Evolutionary conservation across 1,140 invertebrate genomes (phyloP).

Genomic region (Gonatopus flavifemur): DNA sequence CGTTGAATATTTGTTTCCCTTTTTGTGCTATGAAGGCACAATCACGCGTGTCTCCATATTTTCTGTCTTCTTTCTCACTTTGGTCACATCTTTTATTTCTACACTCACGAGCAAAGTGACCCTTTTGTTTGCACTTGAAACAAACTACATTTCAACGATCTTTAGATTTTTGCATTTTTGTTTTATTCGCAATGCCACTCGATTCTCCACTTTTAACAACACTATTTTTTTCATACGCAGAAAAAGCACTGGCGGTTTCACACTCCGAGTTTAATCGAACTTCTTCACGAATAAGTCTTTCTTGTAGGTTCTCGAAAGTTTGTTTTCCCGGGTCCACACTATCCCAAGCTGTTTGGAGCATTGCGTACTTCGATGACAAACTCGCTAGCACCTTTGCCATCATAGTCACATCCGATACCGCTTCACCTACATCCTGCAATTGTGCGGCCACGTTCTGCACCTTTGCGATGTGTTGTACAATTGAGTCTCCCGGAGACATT

Average conservation of each 20-base stretch:
- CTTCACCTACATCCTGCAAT: neutral
- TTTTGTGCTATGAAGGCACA: neutral
- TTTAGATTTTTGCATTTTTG: neutral
- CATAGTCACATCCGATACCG: neutral
- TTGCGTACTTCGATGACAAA: neutral
- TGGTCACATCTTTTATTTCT: too few relatives aligned
- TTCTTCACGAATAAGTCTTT: slow-evolving; percentile 5
- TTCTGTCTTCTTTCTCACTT: neutral
- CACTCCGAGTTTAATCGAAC: neutral
- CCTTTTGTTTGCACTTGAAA: neutral
- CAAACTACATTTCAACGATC: neutral
- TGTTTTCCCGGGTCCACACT: neutral
- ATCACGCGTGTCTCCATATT: neutral
- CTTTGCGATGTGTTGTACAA: slow-evolving; percentile 3
- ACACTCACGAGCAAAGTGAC: neutral
- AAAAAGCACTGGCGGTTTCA: neutral
- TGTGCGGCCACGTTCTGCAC: slow-evolving; percentile 7
- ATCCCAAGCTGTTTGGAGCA: slow-evolving; percentile 3
- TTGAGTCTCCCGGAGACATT: neutral
- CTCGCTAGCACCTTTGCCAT: slow-evolving; percentile 6
- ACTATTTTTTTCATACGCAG: neutral
- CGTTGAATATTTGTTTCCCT: neutral
- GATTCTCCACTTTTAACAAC: neutral
- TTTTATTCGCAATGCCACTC: too few relatives aligned
- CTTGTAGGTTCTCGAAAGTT: neutral